Evolutionary conservation across 2,113 vertebrate species (phyloP).

Genomic region (Nothoprocta pentlandii): DNA sequence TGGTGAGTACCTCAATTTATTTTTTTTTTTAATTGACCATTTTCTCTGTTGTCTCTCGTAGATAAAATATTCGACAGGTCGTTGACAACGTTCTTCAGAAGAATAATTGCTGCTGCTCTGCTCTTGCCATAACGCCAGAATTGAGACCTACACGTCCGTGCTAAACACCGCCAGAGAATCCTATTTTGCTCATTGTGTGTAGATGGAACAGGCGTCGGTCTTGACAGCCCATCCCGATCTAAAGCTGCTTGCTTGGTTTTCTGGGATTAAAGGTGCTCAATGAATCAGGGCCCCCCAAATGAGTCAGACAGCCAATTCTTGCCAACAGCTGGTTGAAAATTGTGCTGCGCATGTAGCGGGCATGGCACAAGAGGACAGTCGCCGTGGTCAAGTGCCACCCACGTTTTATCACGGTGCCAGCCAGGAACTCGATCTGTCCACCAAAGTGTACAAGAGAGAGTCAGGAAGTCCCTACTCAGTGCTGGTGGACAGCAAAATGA

Average conservation of each 20-base stretch:
- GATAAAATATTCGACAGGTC: conserved; percentile 62
- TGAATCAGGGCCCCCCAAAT: conserved; percentile 77
- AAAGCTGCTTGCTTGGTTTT: conserved; percentile 47
- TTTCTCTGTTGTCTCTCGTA: conserved; percentile 67
- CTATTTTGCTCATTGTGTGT: conserved; percentile 18
- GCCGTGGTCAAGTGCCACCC: conserved; percentile 83
- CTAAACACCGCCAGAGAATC: conserved; percentile 56
- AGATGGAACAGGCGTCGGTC: conserved; percentile 61
- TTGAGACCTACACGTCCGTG: conserved; percentile 40
- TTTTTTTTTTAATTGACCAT: neutral
- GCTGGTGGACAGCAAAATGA: conserved; percentile 90
- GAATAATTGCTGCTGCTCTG: conserved; percentile 59
- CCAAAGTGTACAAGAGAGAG: conserved; percentile 93
- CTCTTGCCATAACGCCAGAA: conserved; percentile 57
- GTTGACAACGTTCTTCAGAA: conserved; percentile 56
- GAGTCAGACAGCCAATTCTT: conserved; percentile 85
- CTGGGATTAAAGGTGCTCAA: conserved; percentile 60
- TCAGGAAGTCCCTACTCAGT: conserved; percentile 90
- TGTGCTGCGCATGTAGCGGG: conserved; percentile 82
- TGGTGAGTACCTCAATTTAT: neutral
- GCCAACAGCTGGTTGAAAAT: conserved; percentile 88
- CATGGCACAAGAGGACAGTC: conserved; percentile 93
- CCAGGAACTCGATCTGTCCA: conserved; percentile 90
- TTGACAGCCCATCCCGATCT: conserved; percentile 28
- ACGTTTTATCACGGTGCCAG: conserved; percentile 85